Evolutionary conservation across 2,113 vertebrate genomes (phyloP).

Genomic region (Python bivittatus): DNA sequence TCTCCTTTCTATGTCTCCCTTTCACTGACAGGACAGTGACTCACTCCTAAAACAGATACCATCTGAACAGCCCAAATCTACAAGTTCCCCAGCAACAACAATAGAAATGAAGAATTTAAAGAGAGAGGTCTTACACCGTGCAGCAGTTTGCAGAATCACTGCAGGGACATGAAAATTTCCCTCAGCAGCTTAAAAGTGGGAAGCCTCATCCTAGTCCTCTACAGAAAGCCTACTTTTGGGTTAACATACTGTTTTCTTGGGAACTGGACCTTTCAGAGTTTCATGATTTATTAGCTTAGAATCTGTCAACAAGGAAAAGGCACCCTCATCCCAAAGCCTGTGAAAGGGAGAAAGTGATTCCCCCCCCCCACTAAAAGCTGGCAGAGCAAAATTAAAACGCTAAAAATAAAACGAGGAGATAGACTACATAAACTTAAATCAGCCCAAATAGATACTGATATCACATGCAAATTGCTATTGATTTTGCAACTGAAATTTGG

Average conservation of each 20-base stretch:
- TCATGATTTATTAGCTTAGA: conserved; percentile 5
- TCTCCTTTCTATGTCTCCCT: neutral
- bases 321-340: neutral
- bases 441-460: neutral
- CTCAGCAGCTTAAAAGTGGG: neutral
- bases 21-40: neutral
- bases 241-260: neutral
- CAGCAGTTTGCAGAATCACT: neutral
- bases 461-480: neutral
- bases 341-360: neutral
- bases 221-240: neutral
- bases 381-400: conserved; percentile 33
- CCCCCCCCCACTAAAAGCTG: conserved; percentile 5
- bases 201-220: neutral
- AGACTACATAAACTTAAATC: conserved; percentile 12
- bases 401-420: conserved; percentile 35
- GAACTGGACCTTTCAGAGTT: fast-evolving
- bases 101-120: too few relatives aligned
- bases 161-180: neutral
- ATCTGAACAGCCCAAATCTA: too few relatives aligned
- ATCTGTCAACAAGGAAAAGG: conserved; percentile 20
- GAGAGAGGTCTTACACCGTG: neutral
- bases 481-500: conserved; percentile 13
- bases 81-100: too few relatives aligned
- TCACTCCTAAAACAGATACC: too few relatives aligned